Evolutionary conservation across 1,140 invertebrate species (phyloP), one percentile per base, ranked within the genome.

Genomic region (Frieseomelitta varia): DNA sequence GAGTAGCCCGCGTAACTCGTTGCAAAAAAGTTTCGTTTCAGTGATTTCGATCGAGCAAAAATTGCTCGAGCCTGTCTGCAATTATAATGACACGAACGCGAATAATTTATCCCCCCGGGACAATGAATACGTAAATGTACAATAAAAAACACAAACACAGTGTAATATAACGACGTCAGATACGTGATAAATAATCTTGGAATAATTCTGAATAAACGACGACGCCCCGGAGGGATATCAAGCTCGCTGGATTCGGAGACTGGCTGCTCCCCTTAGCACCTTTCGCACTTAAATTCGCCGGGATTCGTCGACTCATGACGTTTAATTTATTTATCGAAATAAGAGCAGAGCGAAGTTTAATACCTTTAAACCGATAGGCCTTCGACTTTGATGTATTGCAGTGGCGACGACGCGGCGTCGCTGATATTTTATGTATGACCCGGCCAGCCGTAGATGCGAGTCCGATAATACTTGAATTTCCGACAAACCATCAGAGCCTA

Each of bases 401-500:
- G 58, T 21, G 53, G 68, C n/a, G 76, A 75, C 76, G 77, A 80
- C 72, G 56, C 76, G 72, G 79, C 72, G 56, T 21, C 82, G 34
- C 34, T 75, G 51, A 86, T 86, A 85, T 86, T 86, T 86, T 86
- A 86, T 86, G 85, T 76, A 86, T 85, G 85, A 85, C 74, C 24
- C 75, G 30, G 55, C 21, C 53, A 85, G 82, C 61, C 71, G 21
- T 63, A 67, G 56, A 71, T 51, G 78, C 30, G 17, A 34, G 85
- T 71, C 76, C 76, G 72, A 86, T 86, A 85, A 86, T 86, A 86
- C 85, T 85, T 86, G 83, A 86, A 86, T 86, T 86, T 85, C 63
- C 82, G 63, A 85, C 83, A 53, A 19, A 63, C 30, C 69, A 80
- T 85, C 78, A 84, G 47, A n/a, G 34, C 8, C 27, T 53, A 34